phyloP scores from a whole-genome alignment of 2,888 invertebrate species.

The Tinea trinotella region DNA sequence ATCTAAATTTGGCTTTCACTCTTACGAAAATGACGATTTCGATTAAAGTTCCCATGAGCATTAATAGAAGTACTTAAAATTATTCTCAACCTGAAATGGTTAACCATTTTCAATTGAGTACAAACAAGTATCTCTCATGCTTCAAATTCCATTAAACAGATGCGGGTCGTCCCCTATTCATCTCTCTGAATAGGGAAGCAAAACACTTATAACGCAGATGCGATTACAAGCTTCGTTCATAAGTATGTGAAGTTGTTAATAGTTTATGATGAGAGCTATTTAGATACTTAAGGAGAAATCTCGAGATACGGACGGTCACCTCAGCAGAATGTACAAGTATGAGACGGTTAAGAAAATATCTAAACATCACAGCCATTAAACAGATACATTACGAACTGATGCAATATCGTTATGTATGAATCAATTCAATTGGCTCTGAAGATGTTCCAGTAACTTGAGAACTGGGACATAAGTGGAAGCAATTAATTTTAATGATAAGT shows the following conservation, averaged over 20 bases:
- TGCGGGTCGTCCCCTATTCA: conserved; percentile 1
- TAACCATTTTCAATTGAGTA: too few relatives aligned
- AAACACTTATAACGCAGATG: not conserved
- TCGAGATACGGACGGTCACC: conserved; percentile 41
- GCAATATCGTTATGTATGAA: not conserved
- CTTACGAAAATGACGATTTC: too few relatives aligned
- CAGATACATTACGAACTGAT: not conserved
- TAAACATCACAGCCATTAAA: too few relatives aligned
- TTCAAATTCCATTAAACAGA: not conserved
- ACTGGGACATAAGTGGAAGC: not conserved
- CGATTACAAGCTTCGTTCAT: too few relatives aligned
- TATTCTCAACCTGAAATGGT: too few relatives aligned
- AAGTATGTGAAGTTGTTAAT: not conserved
- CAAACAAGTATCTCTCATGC: not conserved
- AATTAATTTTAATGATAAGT: not conserved
- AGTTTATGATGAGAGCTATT: conserved; percentile 23
- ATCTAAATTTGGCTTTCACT: conserved; percentile 39
- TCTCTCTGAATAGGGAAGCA: not conserved
- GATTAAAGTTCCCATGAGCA: too few relatives aligned
- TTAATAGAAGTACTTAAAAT: too few relatives aligned
- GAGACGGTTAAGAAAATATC: conserved; percentile 28
- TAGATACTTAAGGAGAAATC: conserved; percentile 43
- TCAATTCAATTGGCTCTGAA: not conserved
- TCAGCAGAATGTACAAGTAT: conserved; percentile 36
- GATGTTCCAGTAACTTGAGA: conserved; percentile 6